Conservation (phyloP, 2,797 vertebrate genomes). For the Aselliscus stoliczkanus region DNA sequence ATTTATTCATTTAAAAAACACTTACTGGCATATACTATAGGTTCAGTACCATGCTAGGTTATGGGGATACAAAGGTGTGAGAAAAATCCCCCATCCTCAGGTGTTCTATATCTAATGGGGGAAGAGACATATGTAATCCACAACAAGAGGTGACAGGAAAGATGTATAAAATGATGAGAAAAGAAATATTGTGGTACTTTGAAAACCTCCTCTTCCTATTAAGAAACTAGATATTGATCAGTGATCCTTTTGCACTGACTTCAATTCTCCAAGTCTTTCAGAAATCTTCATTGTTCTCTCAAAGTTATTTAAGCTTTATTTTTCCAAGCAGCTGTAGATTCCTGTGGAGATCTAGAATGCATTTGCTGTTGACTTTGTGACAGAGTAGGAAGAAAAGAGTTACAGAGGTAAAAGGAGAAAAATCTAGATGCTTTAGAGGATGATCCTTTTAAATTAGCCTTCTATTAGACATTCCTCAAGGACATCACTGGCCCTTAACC, state of each 20-base stretch:
- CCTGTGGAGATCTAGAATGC: background rate
- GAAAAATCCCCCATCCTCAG: background rate
- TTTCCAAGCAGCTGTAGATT: background rate
- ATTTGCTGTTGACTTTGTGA: background rate
- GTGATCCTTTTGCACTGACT: background rate
- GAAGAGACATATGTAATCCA: background rate
- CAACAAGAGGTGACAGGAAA: background rate
- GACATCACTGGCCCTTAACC: background rate
- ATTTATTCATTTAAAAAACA: background rate
- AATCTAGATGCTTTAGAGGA: background rate
- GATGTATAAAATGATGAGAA: background rate
- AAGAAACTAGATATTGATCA: background rate
- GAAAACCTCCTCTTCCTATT: background rate
- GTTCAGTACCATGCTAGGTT: background rate
- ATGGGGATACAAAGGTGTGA: background rate
- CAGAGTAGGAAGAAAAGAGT: background rate
- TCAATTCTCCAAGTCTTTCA: background rate
- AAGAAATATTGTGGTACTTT: background rate
- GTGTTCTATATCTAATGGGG: background rate
- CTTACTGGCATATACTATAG: background rate
- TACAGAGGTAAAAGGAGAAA: background rate
- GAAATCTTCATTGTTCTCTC: background rate
- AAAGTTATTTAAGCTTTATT: background rate
- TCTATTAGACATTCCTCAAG: background rate
- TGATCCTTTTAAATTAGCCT: background rate